A percentile compares a stretch with the other conserved stretches of the same genome.
Conservation (phyloP, 2,113 vertebrate species). For the Mormyrus lacerda region DNA sequence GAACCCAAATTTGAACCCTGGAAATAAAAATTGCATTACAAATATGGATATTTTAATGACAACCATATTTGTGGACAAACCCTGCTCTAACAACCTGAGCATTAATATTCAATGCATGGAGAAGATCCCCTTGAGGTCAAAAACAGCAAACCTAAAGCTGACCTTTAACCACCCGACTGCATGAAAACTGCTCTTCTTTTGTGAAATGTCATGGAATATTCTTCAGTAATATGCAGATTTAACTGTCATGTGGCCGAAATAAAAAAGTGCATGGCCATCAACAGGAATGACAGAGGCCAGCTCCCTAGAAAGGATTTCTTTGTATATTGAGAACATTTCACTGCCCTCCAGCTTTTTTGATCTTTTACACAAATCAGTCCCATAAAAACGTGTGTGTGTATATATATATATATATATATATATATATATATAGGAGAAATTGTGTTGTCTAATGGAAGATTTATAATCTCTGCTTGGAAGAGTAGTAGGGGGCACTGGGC, state of each 20-base stretch:
- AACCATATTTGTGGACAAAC: neutral
- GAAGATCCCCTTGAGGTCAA: neutral
- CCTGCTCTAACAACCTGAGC: neutral
- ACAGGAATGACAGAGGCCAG: neutral
- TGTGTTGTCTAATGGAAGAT: neutral
- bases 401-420: neutral
- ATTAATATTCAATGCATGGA: neutral
- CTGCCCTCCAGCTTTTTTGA: neutral
- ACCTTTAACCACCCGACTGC: neutral
- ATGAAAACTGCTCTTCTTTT: neutral
- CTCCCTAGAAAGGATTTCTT: neutral
- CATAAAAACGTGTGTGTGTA: neutral
- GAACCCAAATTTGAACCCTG: neutral
- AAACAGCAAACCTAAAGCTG: neutral
- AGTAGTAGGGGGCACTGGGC: neutral
- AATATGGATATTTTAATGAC: neutral
- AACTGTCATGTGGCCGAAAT: neutral
- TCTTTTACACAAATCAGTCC: neutral
- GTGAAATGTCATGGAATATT: neutral
- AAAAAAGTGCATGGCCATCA: neutral
- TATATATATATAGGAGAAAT: too few relatives aligned
- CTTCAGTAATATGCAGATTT: neutral
- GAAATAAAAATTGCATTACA: neutral
- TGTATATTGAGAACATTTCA: neutral
- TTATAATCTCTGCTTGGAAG: neutral